Base-by-base conservation (phyloP, 2,888 invertebrate species). In the Petrophora chlorosata region DNA sequence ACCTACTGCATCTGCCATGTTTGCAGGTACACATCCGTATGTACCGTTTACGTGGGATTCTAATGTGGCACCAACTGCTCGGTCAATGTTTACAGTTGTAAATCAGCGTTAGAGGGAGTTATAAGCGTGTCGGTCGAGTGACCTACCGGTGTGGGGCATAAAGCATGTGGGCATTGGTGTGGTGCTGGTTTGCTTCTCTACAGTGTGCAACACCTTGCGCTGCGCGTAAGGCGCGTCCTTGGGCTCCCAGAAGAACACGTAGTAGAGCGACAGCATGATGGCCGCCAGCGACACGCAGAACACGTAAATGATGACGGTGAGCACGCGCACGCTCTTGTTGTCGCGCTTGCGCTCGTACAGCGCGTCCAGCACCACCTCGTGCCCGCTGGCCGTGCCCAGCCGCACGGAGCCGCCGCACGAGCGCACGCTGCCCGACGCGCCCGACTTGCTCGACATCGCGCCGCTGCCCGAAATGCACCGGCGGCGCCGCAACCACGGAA, bases 261-360 rank as follows among this genome's bases (percentile, higher is more conserved):
- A 98, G 91, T 98, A 98, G 39, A 97, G 92, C 8, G 97, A 97
- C 59, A 98, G 92, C 91, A 98, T 95, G 70, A 98, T 97, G 39
- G 98, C 98, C 12, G 97, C 98, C 73, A 98, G 91, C 30, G 98
- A 98, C 65, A 98, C 98, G 79, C 97, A 96, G 82, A 98, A 94
- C 62, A 98, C 95, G 89, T 98, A 98, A 40, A 97, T 96, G 70
- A 98, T 93, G 62, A 98, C 98, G 13, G 98, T 98, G 72, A 98
- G 92, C 66, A 98, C 95, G 60, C 98, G 93, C 59, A 98, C 94
- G 84, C 95, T 93, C 90, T 98, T 97, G 85, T 96, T 95, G 82
- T 95, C 94, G 72, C 95, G 94, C 82, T 96, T 96, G 57, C 95
- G 94, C 79, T 95, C 95, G 87, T 95, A 95, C 44, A 95, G 89